Evolutionary conservation across 2,888 invertebrate species (phyloP), one percentile per base, ranked within the genome.

Genomic region (Corbicula japonica): DNA sequence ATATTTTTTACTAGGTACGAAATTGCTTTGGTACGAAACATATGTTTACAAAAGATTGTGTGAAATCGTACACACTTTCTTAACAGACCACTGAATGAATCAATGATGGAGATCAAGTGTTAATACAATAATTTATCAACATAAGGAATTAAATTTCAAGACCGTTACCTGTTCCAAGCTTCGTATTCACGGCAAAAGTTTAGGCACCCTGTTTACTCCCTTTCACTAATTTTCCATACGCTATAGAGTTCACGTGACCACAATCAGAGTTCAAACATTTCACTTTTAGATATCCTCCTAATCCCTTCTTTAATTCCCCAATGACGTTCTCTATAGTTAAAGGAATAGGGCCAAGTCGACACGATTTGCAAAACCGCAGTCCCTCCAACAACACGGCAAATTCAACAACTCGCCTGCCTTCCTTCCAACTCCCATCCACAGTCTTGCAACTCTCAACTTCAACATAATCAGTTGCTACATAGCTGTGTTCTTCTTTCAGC

Each of bases 151-250:
- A 48, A 48, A 48, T 48, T 48, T n/a, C n/a, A n/a, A n/a, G n/a
- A n/a, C n/a, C n/a, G 41, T 41, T n/a, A n/a, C n/a, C n/a, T n/a
- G n/a, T n/a, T n/a, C n/a, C 61, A 21, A 61, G 61, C 26, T 38
- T 61, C 15, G 61, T 61, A 34, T 61, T 61, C 10, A 61, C 61
- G 26, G 61, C 28, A 61, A 61, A 61, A 41, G 41, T 41, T 12
- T 21, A 21, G 10, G 41, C 10, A 10, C 61, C 23, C 23, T 61
- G 3, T 21, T 41, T 61, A 21, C 15, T 61, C 28, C 41, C 41
- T 23, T 35, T 41, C 12, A 41, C 23, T 2, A 41, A 21, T 41
- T 41, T 61, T 15, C 61, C 61, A 41, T 61, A 38, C 41, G 41
- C 23, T 2, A 38, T 41, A 35, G 1, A 21, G 41, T 61, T 61